phyloP scores from a whole-genome alignment of 2,797 vertebrate species.

The Hypotaenidia philippensis region DNA sequence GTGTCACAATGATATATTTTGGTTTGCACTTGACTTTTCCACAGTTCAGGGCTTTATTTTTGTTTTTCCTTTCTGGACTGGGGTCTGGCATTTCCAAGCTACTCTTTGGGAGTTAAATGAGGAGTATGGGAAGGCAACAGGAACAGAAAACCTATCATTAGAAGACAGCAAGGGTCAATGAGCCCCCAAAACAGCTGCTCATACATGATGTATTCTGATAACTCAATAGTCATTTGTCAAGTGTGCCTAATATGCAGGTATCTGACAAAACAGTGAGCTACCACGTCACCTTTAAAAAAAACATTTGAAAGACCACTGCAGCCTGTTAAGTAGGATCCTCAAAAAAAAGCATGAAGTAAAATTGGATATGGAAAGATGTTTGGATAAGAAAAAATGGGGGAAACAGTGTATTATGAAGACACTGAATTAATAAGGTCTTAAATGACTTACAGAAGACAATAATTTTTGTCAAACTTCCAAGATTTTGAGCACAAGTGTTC shows the following conservation, averaged over 20 bases:
- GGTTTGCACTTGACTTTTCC: background rate
- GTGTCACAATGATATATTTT: background rate
- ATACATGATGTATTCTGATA: background rate
- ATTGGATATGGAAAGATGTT: background rate
- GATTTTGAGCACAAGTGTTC: background rate
- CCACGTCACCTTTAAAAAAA: background rate
- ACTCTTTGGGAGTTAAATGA: background rate
- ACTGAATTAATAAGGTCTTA: background rate
- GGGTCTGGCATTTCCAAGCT: background rate
- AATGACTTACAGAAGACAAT: background rate
- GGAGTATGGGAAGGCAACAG: background rate
- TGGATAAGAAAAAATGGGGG: background rate
- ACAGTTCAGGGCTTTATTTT: background rate
- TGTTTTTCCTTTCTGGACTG: background rate
- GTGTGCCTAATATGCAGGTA: background rate
- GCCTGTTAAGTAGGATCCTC: background rate
- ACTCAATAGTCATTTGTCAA: background rate
- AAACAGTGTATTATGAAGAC: background rate
- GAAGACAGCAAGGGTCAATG: background rate
- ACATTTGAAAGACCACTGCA: background rate
- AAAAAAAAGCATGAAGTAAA: background rate
- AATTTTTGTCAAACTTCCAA: background rate
- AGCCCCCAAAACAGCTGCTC: background rate
- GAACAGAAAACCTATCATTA: background rate
- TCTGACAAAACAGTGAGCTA: background rate